Evolutionary conservation across 2,113 vertebrate species (phyloP).

Genomic region (Chloropsis hardwickii): DNA sequence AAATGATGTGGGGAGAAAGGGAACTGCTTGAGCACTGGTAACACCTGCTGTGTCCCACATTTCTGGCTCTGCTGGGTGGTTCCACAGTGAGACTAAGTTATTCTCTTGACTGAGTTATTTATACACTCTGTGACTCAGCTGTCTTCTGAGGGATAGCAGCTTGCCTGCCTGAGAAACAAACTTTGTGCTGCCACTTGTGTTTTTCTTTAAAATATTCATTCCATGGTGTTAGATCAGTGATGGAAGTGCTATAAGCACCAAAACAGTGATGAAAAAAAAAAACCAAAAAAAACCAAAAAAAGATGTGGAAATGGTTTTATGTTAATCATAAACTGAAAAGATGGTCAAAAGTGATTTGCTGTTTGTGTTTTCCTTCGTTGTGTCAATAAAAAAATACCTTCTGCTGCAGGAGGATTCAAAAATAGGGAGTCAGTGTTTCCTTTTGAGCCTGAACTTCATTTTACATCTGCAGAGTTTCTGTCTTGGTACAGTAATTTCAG

Average conservation of each 20-base stretch:
- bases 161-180: not conserved
- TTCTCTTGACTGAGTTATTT: slow-evolving; percentile 16
- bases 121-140: slow-evolving; percentile 18
- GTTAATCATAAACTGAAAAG: not conserved
- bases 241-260: not conserved
- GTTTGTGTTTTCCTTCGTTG: not conserved
- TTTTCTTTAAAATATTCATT: not conserved
- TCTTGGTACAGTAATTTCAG: not conserved
- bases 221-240: not conserved
- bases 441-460: not conserved
- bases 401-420: not conserved
- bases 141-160: not conserved
- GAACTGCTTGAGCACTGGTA: not conserved
- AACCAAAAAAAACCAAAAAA: too few species aligned
- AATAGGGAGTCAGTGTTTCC: not conserved
- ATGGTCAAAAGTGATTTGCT: not conserved
- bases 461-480: not conserved
- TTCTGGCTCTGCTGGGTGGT: not conserved
- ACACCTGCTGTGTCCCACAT: accelerated
- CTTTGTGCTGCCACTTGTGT: not conserved
- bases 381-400: not conserved
- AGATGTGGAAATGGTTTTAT: not conserved
- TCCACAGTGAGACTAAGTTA: not conserved
- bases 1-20: not conserved
- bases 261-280: not conserved